Evolutionary conservation across 2,113 vertebrate species (phyloP).

Genomic region (Nipponia nippon): DNA sequence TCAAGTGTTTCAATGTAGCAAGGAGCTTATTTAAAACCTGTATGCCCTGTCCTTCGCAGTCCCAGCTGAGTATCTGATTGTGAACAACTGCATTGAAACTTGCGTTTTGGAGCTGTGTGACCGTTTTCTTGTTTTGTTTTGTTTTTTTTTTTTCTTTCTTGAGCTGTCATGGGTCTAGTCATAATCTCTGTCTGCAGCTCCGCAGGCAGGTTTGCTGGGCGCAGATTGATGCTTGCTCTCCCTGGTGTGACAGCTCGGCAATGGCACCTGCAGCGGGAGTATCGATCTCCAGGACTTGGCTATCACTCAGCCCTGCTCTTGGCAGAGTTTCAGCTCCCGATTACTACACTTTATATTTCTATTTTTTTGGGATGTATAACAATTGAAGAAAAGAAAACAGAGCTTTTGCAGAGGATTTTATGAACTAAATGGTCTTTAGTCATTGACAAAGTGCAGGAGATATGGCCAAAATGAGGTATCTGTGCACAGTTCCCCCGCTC

Average conservation of each 20-base stretch:
- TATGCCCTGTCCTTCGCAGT: background rate
- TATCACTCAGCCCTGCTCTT: fast-evolving
- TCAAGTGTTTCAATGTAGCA: background rate
- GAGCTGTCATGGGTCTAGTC: background rate
- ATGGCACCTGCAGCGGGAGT: background rate
- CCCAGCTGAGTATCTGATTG: background rate
- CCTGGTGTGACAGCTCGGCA: fast-evolving
- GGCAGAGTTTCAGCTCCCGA: background rate
- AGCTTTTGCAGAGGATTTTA: background rate
- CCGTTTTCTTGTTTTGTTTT: too few species aligned
- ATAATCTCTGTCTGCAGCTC: background rate
- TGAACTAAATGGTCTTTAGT: background rate
- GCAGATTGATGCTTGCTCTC: background rate
- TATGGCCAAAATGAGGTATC: background rate
- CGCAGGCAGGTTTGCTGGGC: background rate
- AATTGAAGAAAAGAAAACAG: background rate
- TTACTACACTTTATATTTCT: background rate
- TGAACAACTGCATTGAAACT: background rate
- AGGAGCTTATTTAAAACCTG: background rate
- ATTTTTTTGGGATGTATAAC: background rate
- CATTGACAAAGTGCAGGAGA: background rate
- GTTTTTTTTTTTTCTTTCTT: background rate
- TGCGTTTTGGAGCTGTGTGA: background rate
- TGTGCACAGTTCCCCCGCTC: background rate
- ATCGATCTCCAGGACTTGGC: background rate